A percentile compares a stretch with the other conserved stretches of the same genome.
These are phyloP conservation scores for Biston betularia DNA, from an alignment of 2,888 invertebrate species.

Conservation along the genomic window DNA sequence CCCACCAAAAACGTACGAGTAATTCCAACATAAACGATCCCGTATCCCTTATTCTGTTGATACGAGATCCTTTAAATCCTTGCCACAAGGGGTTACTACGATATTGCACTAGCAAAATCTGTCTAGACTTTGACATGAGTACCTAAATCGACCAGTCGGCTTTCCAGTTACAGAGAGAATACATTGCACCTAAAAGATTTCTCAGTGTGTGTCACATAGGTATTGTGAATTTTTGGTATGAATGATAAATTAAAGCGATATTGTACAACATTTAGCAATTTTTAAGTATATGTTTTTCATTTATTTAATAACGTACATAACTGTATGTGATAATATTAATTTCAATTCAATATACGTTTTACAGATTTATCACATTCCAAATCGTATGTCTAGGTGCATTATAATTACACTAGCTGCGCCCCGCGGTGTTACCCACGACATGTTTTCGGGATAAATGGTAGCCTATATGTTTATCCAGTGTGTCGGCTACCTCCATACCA, in stretches of 20 bases:
- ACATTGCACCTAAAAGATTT: conserved; percentile 10
- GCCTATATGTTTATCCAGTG: too few species aligned
- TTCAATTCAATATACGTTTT: too few species aligned
- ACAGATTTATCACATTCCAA: too few species aligned
- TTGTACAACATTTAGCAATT: too few species aligned
- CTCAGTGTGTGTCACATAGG: conserved; percentile 10
- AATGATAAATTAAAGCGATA: conserved; percentile 1
- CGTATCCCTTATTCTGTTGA: conserved; percentile 62
- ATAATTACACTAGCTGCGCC: too few species aligned
- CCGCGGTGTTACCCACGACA: too few species aligned
- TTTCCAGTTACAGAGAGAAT: conserved; percentile 19
- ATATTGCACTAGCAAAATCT: conserved; percentile 23
- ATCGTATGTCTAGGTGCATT: too few species aligned
- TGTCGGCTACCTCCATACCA: too few species aligned
- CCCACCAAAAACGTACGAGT: conserved; percentile 61
- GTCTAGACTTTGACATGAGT: conserved; percentile 10
- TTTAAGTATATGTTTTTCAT: too few species aligned
- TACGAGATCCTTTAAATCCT: conserved; percentile 70
- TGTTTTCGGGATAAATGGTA: too few species aligned
- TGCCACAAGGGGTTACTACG: conserved; percentile 52
- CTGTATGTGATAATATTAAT: too few species aligned
- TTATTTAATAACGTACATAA: too few species aligned
- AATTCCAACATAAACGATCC: conserved; percentile 63
- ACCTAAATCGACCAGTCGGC: conserved; percentile 6
- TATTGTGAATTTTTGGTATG: conserved; percentile 19